Evolutionary conservation across 2,888 invertebrate species (phyloP).

Genomic region (Endotricha flammealis): DNA sequence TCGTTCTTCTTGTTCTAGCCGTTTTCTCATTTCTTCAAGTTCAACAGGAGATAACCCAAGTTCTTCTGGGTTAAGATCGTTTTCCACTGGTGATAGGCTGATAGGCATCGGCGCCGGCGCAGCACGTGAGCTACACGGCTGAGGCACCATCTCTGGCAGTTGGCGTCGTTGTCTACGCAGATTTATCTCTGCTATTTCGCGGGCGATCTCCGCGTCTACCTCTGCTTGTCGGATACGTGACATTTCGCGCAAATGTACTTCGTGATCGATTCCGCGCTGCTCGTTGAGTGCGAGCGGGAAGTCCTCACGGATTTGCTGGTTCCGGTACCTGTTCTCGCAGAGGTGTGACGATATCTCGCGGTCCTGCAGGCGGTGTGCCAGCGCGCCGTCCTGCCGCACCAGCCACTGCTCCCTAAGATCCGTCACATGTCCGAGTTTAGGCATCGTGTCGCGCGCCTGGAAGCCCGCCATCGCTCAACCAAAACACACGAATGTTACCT

Average conservation of each 20-base stretch:
- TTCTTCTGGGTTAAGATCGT: constrained; percentile 51
- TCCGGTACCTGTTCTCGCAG: constrained; percentile 66
- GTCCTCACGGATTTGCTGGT: constrained; percentile 72
- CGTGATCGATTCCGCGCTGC: constrained; percentile 63
- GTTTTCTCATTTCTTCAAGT: constrained; percentile 56
- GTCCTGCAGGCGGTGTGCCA: constrained; percentile 69
- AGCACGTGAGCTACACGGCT: constrained; percentile 56
- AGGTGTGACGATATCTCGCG: constrained; percentile 70
- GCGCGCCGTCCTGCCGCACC: constrained; percentile 66
- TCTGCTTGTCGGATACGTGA: constrained; percentile 63
- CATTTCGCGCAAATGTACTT: constrained; percentile 50
- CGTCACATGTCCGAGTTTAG: constrained; percentile 68
- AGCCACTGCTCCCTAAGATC: constrained; percentile 71
- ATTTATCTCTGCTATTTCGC: constrained; percentile 70
- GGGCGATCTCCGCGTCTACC: constrained; percentile 66
- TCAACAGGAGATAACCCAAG: constrained; percentile 60
- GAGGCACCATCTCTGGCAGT: constrained; percentile 42
- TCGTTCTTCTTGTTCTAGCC: constrained; percentile 65
- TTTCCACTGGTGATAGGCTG: constrained; percentile 19
- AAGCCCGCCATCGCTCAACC: constrained; percentile 65
- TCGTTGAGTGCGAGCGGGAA: constrained; percentile 68
- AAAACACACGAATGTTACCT: constrained; percentile 33
- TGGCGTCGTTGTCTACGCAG: constrained; percentile 56
- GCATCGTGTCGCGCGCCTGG: constrained; percentile 66
- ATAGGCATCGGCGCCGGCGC: constrained; percentile 24